Evolutionary conservation across 2,888 invertebrate species (phyloP).

Genomic region (Saturnia japonica): DNA sequence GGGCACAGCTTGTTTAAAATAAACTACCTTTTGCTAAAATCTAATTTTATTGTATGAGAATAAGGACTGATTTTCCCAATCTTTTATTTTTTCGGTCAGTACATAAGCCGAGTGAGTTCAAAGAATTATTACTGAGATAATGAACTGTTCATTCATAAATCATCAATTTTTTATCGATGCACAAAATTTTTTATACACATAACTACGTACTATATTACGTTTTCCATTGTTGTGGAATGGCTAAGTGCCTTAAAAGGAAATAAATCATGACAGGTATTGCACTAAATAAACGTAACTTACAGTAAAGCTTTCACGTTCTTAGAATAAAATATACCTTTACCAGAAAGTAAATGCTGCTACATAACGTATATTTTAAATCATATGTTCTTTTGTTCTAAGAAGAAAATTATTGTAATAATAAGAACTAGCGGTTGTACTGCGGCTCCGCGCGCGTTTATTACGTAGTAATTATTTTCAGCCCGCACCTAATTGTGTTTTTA

Average conservation of each 20-base stretch:
- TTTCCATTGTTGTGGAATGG: slow-evolving; percentile 44
- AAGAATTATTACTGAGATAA: no score
- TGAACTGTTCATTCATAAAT: neutral
- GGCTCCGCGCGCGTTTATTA: no score
- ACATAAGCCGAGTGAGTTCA: no score
- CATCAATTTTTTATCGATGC: neutral
- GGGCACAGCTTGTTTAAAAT: no score
- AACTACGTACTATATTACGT: neutral
- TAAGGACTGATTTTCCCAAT: neutral
- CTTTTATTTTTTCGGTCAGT: no score
- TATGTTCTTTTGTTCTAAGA: neutral
- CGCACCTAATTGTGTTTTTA: no score
- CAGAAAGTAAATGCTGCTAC: slow-evolving; percentile 6
- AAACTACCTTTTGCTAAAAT: neutral
- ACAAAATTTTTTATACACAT: neutral
- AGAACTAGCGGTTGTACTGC: neutral
- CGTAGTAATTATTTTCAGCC: no score
- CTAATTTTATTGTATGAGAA: neutral
- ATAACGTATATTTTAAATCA: neutral
- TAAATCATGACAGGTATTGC: slow-evolving; percentile 65
- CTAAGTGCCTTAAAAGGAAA: slow-evolving; percentile 60
- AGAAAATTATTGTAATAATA: neutral
- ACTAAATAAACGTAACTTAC: slow-evolving; percentile 67
- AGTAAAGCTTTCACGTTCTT: slow-evolving; percentile 55
- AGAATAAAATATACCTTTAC: slow-evolving; percentile 53